phyloP scores from a whole-genome alignment of 2,797 vertebrate species.

The Notamacropus eugenii region DNA sequence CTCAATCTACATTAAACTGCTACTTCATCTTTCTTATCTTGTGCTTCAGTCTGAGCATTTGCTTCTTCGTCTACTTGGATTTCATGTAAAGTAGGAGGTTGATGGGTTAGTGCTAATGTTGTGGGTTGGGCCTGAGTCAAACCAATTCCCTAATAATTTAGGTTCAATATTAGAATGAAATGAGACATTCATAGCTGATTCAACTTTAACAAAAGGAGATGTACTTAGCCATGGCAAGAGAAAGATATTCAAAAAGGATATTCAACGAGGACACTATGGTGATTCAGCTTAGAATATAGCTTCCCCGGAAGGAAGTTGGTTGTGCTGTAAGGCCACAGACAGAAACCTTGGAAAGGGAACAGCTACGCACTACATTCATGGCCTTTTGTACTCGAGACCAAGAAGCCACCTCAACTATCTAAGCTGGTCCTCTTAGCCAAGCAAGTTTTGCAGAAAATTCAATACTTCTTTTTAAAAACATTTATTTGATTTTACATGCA shows the following conservation, averaged over 20 bases:
- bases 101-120: background rate
- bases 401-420: background rate
- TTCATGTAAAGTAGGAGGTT: background rate
- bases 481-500: background rate
- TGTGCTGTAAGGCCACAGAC: background rate
- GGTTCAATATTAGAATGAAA: constrained; percentile 44
- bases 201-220: background rate
- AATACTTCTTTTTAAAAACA: background rate
- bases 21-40: background rate
- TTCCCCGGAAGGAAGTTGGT: background rate
- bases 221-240: background rate
- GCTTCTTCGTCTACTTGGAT: background rate
- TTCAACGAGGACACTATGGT: background rate
- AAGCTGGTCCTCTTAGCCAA: background rate
- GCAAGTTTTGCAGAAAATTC: background rate
- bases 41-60: background rate
- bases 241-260: background rate
- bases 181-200: background rate
- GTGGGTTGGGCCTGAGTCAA: background rate
- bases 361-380: background rate
- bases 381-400: background rate
- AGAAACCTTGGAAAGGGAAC: background rate
- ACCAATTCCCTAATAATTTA: background rate
- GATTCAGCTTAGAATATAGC: background rate
- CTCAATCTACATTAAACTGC: background rate